Conservation (phyloP, 2,797 vertebrate genomes). For the Spea hammondii region DNA sequence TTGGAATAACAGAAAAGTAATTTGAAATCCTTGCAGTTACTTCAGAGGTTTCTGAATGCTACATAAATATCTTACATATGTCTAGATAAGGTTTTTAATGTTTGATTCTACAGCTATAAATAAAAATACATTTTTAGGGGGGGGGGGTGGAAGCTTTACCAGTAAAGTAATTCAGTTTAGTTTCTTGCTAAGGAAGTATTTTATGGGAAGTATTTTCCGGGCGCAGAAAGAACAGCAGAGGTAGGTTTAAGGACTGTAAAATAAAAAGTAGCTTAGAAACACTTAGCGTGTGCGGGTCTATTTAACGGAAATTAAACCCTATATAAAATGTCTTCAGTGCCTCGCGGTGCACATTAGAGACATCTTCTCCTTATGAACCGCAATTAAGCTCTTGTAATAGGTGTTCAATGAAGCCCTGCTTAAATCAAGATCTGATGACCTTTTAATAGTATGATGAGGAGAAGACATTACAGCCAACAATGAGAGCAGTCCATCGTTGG, state of each 20-base stretch:
- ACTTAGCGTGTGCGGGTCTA: slow-evolving; percentile 39
- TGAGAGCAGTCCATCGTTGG: slow-evolving; percentile 37
- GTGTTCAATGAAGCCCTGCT: slow-evolving; percentile 46
- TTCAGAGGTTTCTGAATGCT: not conserved
- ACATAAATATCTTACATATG: too few relatives aligned
- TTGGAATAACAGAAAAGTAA: too few relatives aligned
- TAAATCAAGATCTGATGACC: slow-evolving; percentile 39
- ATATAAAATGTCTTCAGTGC: slow-evolving; percentile 36
- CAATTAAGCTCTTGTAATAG: slow-evolving; percentile 43
- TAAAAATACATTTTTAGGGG: too few relatives aligned
- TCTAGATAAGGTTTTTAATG: too few relatives aligned
- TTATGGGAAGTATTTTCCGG: not conserved
- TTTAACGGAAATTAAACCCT: slow-evolving; percentile 45
- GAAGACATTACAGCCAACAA: slow-evolving; percentile 32
- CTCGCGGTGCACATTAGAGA: slow-evolving; percentile 42
- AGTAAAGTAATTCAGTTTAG: too few relatives aligned
- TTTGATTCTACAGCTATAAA: too few relatives aligned
- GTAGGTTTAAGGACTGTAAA: slow-evolving; percentile 25
- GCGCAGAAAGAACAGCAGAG: not conserved
- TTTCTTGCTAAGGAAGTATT: too few relatives aligned
- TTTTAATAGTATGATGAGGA: slow-evolving; percentile 41
- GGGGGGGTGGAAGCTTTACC: too few relatives aligned
- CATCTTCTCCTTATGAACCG: slow-evolving; percentile 37
- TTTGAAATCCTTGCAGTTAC: not conserved
- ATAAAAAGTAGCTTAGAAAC: slow-evolving; percentile 13